Percentiles rank a stretch among this genome's conserved stretches.
These are phyloP conservation scores for Gymnothorax javanicus DNA, from an alignment of 2,797 vertebrate species.

Conservation along the genomic window DNA sequence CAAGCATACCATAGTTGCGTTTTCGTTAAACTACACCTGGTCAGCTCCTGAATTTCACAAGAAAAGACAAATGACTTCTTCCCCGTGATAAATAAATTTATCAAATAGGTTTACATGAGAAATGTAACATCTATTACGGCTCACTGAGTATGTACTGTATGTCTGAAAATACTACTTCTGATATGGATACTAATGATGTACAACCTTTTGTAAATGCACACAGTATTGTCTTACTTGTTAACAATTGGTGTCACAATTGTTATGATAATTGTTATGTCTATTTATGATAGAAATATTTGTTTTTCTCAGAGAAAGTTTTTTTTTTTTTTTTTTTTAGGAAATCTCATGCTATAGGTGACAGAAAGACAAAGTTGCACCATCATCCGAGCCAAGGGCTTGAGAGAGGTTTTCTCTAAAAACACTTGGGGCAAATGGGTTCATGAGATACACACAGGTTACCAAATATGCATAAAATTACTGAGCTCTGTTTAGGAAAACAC, in stretches of 20 bases:
- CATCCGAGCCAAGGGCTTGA: not conserved
- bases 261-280: too few relatives aligned
- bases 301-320: not conserved
- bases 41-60: slow-evolving; percentile 4
- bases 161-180: not conserved
- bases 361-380: not conserved
- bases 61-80: not conserved
- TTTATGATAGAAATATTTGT: not conserved
- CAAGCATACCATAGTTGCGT: not conserved
- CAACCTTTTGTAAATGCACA: not conserved
- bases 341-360: not conserved
- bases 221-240: not conserved
- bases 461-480: not conserved
- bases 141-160: not conserved
- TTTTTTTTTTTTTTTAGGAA: not conserved
- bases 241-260: not conserved
- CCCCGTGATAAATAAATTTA: not conserved
- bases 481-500: not conserved
- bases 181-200: not conserved
- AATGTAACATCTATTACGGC: not conserved
- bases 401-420: not conserved
- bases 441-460: not conserved
- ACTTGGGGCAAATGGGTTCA: not conserved
- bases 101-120: not conserved
- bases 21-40: not conserved